Percentiles rank a stretch among this genome's conserved stretches.
Evolutionary conservation across 92 coral and sea anemone genomes (phyloP).

Genomic region (Zoanthus sociatus): DNA sequence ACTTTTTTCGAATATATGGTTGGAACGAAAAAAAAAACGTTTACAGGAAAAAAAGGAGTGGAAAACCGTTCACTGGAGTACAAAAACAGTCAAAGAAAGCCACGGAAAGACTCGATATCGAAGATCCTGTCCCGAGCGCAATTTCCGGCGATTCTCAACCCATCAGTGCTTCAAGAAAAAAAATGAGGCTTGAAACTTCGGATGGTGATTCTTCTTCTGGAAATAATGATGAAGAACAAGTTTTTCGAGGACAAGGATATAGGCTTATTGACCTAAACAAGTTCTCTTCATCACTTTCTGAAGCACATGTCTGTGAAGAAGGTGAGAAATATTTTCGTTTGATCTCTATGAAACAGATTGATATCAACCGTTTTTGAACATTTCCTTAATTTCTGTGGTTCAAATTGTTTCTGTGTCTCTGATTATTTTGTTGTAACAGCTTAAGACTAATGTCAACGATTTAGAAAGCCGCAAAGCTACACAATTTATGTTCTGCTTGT

Average conservation of each 20-base stretch:
- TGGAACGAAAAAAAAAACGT: slow-evolving; percentile 10
- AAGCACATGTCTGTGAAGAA: slow-evolving; percentile 56
- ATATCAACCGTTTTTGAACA: slow-evolving; percentile 20
- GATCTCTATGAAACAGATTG: slow-evolving; percentile 18
- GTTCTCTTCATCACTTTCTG: slow-evolving; percentile 60
- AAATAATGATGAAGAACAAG: slow-evolving; percentile 15
- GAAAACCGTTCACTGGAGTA: slow-evolving; percentile 21
- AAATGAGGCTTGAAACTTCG: slow-evolving; percentile 17
- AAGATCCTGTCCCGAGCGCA: neutral
- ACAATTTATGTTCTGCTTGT: slow-evolving; percentile 39
- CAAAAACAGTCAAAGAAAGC: slow-evolving; percentile 6
- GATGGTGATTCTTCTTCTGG: slow-evolving; percentile 20
- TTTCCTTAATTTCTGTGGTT: slow-evolving; percentile 23
- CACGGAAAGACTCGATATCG: neutral
- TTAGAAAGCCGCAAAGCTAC: slow-evolving; percentile 33
- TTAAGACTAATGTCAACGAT: slow-evolving; percentile 29
- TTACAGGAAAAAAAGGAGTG: slow-evolving; percentile 13
- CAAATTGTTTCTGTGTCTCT: slow-evolving; percentile 15
- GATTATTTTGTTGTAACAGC: slow-evolving; percentile 21
- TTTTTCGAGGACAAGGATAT: slow-evolving; percentile 27
- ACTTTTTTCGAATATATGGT: slow-evolving; percentile 2
- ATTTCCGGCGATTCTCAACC: slow-evolving; percentile 12
- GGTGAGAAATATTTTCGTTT: slow-evolving; percentile 49
- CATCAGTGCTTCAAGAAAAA: slow-evolving; percentile 25
- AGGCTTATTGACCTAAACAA: slow-evolving; percentile 63